Evolutionary conservation across 2,113 vertebrate species (phyloP), one percentile per base, ranked within the genome.

Genomic region (Phainopepla nitens): DNA sequence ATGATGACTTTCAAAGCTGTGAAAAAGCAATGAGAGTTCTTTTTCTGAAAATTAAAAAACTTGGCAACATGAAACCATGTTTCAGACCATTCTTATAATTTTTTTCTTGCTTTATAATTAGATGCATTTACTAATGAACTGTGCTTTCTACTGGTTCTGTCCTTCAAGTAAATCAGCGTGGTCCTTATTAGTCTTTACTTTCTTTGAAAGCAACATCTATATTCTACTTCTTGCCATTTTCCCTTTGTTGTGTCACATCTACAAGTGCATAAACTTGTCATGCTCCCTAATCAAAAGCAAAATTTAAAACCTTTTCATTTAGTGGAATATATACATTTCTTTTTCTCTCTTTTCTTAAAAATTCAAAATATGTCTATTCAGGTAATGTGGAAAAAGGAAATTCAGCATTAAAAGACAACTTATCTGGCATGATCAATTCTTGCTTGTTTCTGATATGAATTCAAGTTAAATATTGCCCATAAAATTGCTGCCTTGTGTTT

Each of bases 211-310:
- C 20, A 64, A 27, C n/a, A 69, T 82, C 16, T 82, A 82, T 95
- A 68, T 82, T 91, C 66, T 77, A 8, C 27, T 64, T 50, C 76
- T 84, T 91, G n/a, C 62, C 8, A 6, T 65, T 90, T 89, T 82
- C 41, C 36, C 36, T 91, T 94, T 92, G 61, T 85, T 93, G 66
- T 96, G 53, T 94, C 83, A 84, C 53, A 69, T 79, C n/a, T 79
- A 16, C 20, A 68, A 57, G 57, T 49, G 33, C 53, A 85, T 61
- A 65, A 91, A 61, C 36, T 60, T 89, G 23, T 62, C 3, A 6
- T 36, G 23, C 16, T 80, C 24, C 19, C 24, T 88, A 69, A 88
- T 72, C 24, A 92, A 90, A 91, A 88, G 33, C 22, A 82, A 65
- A 64, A 45, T 64, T 58, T 57, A 65, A 85, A 49, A 4, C 4